These are phyloP conservation scores for Dysmachus trigonus DNA, from an alignment of 2,888 invertebrate genomes.

Conservation along the genomic window DNA sequence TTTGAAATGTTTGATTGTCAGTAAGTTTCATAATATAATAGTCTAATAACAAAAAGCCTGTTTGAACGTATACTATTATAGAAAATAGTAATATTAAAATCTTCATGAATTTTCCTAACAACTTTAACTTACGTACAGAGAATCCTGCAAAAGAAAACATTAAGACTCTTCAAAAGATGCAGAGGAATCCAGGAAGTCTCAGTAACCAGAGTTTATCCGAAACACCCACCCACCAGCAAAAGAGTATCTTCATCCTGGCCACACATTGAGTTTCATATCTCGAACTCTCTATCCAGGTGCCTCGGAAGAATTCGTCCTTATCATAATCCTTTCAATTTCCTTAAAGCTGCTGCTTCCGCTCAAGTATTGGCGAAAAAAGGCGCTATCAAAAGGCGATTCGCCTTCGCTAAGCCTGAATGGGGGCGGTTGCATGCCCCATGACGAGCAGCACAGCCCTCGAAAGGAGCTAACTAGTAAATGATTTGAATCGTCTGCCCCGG, in stretches of 20 bases:
- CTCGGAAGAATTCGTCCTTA: background rate
- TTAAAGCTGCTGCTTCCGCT: background rate
- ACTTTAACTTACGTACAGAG: background rate
- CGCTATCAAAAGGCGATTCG: background rate
- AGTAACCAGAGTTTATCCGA: background rate
- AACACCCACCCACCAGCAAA: background rate
- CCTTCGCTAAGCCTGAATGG: background rate
- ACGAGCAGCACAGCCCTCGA: background rate
- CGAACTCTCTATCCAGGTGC: background rate
- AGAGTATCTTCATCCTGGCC: background rate
- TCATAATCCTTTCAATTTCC: conserved; percentile 12
- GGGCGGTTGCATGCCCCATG: background rate
- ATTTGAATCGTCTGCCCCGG: conserved; percentile 12
- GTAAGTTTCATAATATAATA: too few relatives aligned
- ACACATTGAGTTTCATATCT: background rate
- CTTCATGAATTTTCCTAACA: too few relatives aligned
- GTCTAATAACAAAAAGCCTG: too few relatives aligned
- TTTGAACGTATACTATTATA: too few relatives aligned
- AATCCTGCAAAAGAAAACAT: background rate
- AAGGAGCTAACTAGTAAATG: conserved; percentile 22
- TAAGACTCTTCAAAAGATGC: background rate
- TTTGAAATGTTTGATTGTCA: too few relatives aligned
- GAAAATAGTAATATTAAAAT: too few relatives aligned
- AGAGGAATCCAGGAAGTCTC: background rate
- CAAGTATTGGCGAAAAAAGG: background rate